Percentiles rank a stretch among this genome's conserved stretches.
Conservation (phyloP, 1,140 invertebrate genomes). For the Andrena cerasifolii region DNA sequence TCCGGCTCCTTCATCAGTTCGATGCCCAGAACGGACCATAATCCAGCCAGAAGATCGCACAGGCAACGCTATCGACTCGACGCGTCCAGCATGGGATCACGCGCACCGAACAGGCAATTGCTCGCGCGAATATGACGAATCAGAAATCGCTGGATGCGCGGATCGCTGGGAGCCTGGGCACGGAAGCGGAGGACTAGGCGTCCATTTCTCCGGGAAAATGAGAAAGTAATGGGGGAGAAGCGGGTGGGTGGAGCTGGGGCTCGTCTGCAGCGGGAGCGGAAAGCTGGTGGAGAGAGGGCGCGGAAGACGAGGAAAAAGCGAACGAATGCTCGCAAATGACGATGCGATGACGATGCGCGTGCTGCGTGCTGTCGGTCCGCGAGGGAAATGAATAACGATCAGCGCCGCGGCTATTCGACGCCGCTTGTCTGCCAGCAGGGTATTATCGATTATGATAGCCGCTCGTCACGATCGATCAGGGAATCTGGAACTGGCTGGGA, state of each 20-base stretch:
- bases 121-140: slow-evolving; percentile 9
- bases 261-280: slow-evolving; percentile 3
- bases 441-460: slow-evolving; percentile 65
- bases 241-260: slow-evolving; percentile 22
- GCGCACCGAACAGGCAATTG: background rate
- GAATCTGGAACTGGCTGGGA: slow-evolving; percentile 37
- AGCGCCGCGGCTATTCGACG: slow-evolving; percentile 42
- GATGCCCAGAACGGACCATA: background rate
- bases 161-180: background rate
- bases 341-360: slow-evolving; percentile 67
- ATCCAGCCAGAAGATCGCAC: background rate
- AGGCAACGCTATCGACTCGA: background rate
- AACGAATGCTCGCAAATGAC: slow-evolving; percentile 62
- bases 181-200: slow-evolving; percentile 15
- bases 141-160: slow-evolving; percentile 27
- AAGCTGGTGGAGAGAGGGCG: background rate
- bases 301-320: slow-evolving; percentile 21
- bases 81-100: background rate
- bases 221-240: slow-evolving; percentile 51
- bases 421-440: slow-evolving; percentile 47
- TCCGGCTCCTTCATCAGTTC: background rate
- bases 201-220: slow-evolving; percentile 62
- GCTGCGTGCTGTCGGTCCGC: slow-evolving; percentile 49
- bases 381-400: slow-evolving; percentile 63
- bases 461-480: slow-evolving; percentile 60